Conservation (phyloP, 2,113 vertebrate genomes). For the Stictonetta naevosa region DNA sequence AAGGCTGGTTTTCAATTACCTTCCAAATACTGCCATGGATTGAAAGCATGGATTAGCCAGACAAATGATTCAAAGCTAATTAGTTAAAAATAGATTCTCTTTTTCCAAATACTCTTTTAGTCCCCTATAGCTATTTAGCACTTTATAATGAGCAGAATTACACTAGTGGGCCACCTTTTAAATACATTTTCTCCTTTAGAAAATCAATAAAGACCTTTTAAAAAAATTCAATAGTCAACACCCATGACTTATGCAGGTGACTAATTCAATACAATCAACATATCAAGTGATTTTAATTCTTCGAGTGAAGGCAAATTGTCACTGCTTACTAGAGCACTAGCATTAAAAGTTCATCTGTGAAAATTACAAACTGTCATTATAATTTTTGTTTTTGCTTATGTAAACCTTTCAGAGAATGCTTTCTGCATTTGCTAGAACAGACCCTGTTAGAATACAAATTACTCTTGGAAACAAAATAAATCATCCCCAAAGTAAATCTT, state of each 20-base stretch:
- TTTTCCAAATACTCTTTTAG: slow-evolving; percentile 60
- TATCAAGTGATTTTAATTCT: slow-evolving; percentile 69
- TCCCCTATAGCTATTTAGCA: slow-evolving; percentile 67
- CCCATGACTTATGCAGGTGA: slow-evolving; percentile 66
- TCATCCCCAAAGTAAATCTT: slow-evolving; percentile 32
- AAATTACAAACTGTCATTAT: slow-evolving; percentile 53
- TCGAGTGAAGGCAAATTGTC: slow-evolving; percentile 53
- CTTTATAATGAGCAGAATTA: slow-evolving; percentile 70
- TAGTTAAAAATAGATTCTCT: slow-evolving; percentile 73
- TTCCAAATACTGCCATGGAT: slow-evolving; percentile 27
- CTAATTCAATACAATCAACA: slow-evolving; percentile 52
- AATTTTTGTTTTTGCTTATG: slow-evolving; percentile 62
- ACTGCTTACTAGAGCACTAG: slow-evolving; percentile 23
- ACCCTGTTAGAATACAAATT: slow-evolving; percentile 51
- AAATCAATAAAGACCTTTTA: slow-evolving; percentile 74
- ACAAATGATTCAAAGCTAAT: slow-evolving; percentile 66
- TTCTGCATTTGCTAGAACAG: slow-evolving; percentile 53
- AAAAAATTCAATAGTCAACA: slow-evolving; percentile 67
- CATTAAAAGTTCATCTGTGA: slow-evolving; percentile 68
- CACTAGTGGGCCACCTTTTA: slow-evolving; percentile 35
- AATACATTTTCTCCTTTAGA: slow-evolving; percentile 60
- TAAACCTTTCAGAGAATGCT: slow-evolving; percentile 51
- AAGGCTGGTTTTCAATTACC: slow-evolving; percentile 57
- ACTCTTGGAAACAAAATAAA: slow-evolving; percentile 48
- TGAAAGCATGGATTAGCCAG: slow-evolving; percentile 47